These are phyloP conservation scores for Hippocampus kuda DNA, from an alignment of 2,797 vertebrate species.

Conservation along the genomic window DNA sequence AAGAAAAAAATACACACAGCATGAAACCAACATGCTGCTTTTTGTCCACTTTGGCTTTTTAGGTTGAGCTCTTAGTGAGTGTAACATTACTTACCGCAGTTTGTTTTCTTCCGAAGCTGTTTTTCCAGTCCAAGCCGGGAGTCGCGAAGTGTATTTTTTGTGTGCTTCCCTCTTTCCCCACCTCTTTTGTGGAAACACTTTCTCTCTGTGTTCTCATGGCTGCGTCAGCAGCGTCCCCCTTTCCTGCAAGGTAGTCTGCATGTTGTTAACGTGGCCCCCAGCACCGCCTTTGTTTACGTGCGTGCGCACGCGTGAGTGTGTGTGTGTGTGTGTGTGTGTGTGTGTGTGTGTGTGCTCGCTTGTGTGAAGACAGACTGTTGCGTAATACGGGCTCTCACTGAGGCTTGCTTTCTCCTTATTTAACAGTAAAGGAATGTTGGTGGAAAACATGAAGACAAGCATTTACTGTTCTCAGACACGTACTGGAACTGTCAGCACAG, in stretches of 20 bases:
- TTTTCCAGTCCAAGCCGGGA: slow-evolving; percentile 12
- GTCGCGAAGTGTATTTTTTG: slow-evolving; percentile 23
- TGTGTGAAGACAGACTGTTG: slow-evolving; percentile 9
- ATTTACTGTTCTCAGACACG: neutral
- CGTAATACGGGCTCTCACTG: slow-evolving; percentile 10
- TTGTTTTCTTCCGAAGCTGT: slow-evolving; percentile 12
- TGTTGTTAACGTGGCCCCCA: slow-evolving; percentile 22
- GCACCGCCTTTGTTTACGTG: slow-evolving; percentile 6
- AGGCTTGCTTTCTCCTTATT: neutral
- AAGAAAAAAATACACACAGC: neutral
- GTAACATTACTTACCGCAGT: slow-evolving; percentile 3
- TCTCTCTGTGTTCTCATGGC: slow-evolving; percentile 46
- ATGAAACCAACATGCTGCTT: neutral
- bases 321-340: slow-evolving; percentile 1
- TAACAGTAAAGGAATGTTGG: neutral
- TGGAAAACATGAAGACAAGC: neutral
- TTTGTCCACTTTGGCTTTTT: neutral
- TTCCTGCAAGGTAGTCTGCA: slow-evolving; percentile 29
- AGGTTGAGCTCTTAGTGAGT: slow-evolving; percentile 2
- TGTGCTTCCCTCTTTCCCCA: slow-evolving; percentile 25
- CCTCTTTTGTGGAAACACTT: slow-evolving; percentile 26
- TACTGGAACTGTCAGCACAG: neutral
- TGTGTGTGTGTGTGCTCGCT: slow-evolving; percentile 5
- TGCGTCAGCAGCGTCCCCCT: slow-evolving; percentile 34
- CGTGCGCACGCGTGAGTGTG: too few species aligned